These are phyloP conservation scores for Blera fallax DNA, from an alignment of 2,888 invertebrate species.

Conservation along the genomic window DNA sequence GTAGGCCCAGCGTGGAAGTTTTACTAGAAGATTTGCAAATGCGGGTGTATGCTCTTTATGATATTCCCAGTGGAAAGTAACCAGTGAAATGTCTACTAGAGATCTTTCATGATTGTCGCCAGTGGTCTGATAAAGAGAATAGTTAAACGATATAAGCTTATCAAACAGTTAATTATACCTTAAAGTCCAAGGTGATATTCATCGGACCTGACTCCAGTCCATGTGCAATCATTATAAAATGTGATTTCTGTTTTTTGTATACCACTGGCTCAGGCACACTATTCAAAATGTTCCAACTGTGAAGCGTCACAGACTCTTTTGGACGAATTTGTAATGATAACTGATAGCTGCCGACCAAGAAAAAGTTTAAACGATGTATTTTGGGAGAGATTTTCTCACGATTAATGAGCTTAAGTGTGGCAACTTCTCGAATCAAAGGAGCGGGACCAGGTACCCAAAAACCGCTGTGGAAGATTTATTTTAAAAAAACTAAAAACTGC, in stretches of 20 bases:
- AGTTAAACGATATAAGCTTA: neutral
- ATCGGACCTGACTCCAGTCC: constrained; percentile 76
- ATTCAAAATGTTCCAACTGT: constrained; percentile 75
- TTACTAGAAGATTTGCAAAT: constrained; percentile 76
- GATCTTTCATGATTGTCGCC: constrained; percentile 74
- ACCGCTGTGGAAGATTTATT: constrained; percentile 71
- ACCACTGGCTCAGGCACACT: constrained; percentile 75
- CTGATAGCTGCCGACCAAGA: constrained; percentile 75
- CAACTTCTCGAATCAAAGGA: constrained; percentile 76
- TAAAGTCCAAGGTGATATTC: constrained; percentile 76
- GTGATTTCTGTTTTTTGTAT: constrained; percentile 75
- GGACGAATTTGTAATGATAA: constrained; percentile 76
- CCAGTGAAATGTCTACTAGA: constrained; percentile 76
- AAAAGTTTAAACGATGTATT: constrained; percentile 74
- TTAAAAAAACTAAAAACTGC: neutral
- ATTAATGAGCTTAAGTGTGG: constrained; percentile 71
- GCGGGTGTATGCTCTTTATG: constrained; percentile 77
- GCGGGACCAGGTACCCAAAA: constrained; percentile 77
- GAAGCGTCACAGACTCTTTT: constrained; percentile 74
- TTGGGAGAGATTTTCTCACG: constrained; percentile 69
- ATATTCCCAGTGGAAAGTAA: constrained; percentile 77
- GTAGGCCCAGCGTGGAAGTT: constrained; percentile 77
- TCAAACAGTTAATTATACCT: constrained; percentile 66
- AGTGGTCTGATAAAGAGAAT: constrained; percentile 67
- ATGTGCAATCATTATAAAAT: constrained; percentile 77